Evolutionary conservation across 1,140 invertebrate species (phyloP), one percentile per base, ranked within the genome.

Genomic region (Lordiphosa stackelbergi): DNA sequence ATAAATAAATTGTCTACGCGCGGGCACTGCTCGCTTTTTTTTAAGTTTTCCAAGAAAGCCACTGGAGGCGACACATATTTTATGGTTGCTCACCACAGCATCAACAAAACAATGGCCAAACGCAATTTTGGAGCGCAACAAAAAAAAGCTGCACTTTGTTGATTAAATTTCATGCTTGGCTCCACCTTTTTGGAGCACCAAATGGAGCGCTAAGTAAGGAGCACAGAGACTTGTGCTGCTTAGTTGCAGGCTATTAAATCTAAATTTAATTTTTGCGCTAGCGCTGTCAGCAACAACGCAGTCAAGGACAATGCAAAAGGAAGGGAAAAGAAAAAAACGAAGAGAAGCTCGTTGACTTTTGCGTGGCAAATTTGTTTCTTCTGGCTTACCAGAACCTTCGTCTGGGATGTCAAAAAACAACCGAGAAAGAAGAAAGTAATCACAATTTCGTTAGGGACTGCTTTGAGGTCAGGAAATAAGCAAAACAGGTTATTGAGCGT

Each of bases 91-190:
- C 60, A 55, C 72, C 53, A 66, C 64, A 64, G 13, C 42, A 47
- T 53, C 22, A 58, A 24, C 53, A 54, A 37, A 38, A 47, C 51
- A 64, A 38, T 55, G 64, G 19, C 62, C 70, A 58, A 70, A 64
- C 58, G 54, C 63, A 48, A 66, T 66, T 66, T 58, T 19, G 28
- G 7, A 28, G 62, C 40, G 40, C 45, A 47, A 36, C 54, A 54
- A 56, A 62, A 47, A 81, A 75, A 48, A 46, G 71, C 59, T 79
- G 74, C 74, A 79, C 74, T 79, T 79, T 79, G 66, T 81, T 79
- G 74, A 79, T 79, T 79, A 79, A 81, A 79, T 79, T 79, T 79
- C 71, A 71, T 75, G 62, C 70, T 79, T 69, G 54, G 72, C 74
- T 70, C 75, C 66, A 74, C 53, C 69, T 73, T 69, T 31, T 69